Evolutionary conservation across 2,113 vertebrate genomes (phyloP), one percentile per base, ranked within the genome.

Genomic region (Oophaga pumilio): DNA sequence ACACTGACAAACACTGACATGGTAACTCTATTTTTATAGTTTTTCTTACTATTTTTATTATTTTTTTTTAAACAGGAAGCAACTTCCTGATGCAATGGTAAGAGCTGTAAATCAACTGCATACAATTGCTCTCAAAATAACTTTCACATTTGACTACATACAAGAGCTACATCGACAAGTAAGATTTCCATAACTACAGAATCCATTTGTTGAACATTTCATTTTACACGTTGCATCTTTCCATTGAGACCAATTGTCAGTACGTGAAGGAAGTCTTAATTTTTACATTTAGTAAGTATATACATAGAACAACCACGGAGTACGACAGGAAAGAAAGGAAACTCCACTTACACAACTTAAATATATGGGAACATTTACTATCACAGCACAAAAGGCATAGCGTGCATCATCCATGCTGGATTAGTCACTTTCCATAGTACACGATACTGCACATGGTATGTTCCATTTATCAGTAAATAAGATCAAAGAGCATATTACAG

Each of bases 401-500:
- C 15, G 18, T 50, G 60, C 33, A 64, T 22, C 59, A 49, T 62
- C 57, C 57, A 62, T 59, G 57, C 78, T 81, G 78, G 57, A 62
- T 81, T 43, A 81, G 26, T 33, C 28, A 62, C 57, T 62, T 81
- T 81, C 28, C 78, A 81, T 57, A 26, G 15, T 22, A 53, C 18
- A 71, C 14, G 14, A 64, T 22, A 49, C 1, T 28, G 2, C 3
- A 26, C 18, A n/a, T 12, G 64, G 9, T 26, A 68, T n/a, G 9
- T n/a, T n/a, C 26, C 3, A 71, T 28, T 71, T 28, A 26, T 73
- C 28, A 73, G 69, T 71, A 71, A 71, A 71, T 28, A 13, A 73
- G 43, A 43, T 15, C 14, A 10, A 6, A 8, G 28, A 73, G 7
- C 26, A 73, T 73, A 12, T 18, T 8, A 33, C 14, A 43, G 5